Evolutionary conservation across 2,888 invertebrate species (phyloP), one percentile per base, ranked within the genome.

Genomic region (Drosophila kokeensis): DNA sequence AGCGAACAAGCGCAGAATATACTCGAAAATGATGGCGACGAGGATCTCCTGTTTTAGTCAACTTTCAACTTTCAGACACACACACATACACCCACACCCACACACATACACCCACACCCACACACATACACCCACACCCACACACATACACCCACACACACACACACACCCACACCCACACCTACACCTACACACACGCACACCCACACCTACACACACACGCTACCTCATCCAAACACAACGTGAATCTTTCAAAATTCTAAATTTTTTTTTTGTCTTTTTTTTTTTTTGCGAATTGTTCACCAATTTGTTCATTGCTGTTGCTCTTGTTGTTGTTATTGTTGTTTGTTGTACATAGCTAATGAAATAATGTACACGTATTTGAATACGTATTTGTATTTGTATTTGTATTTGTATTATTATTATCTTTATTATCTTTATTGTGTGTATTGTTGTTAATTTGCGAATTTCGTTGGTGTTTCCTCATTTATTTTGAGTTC

Each of bases 1-100:
- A 73, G 78, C 48, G 93, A 93, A 57, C 79, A 83, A 49, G 91
- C 85, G 1, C 88, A 91, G 30, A 95, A 95, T 40, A 98, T 96
- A 92, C 95, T 98, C 88, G 87, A 87, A n/a, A 94, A 98, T 53
- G 97, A 98, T 82, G 97, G 96, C 50, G 98, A 98, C 90, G 98
- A 98, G 91, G 98, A 98, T 94, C 94, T 98, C 71, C 94, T 98
- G 68, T 98, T 98, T 94, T 97, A 97, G 79, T 4, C 15, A 1
- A 24, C 8, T 24, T 32, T 13, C 21, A 40, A 40, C 13, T 50
- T 27, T 27, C 18, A 38, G 1, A n/a, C n/a, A n/a, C n/a, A n/a
- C n/a, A n/a, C n/a, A n/a, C n/a, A n/a, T n/a, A n/a, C n/a, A n/a
- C n/a, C n/a, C 18, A 50, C 53, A 49, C 29, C 18, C 30, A 8